Conservation (phyloP, 2,113 vertebrate genomes). For the Sander vitreus region DNA sequence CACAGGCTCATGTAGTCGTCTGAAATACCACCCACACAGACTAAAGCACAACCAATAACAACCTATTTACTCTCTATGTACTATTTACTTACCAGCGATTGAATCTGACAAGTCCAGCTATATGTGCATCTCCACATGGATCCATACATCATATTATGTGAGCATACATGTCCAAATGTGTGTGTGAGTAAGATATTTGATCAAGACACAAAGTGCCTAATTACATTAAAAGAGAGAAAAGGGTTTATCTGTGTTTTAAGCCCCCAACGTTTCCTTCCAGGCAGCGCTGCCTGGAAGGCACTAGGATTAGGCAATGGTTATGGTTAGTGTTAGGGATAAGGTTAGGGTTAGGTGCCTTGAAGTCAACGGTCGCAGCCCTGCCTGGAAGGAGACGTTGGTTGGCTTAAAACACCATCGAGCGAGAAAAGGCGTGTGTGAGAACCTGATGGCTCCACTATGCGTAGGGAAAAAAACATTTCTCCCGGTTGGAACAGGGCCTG, state of each 20-base stretch:
- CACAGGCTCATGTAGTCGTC: neutral
- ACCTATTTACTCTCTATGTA: constrained; percentile 18
- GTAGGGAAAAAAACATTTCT: constrained; percentile 50
- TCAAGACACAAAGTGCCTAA: constrained; percentile 40
- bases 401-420: neutral
- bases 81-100: constrained; percentile 1
- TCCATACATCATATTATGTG: constrained; percentile 11
- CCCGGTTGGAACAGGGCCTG: constrained; percentile 43
- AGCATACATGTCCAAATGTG: constrained; percentile 19
- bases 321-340: too few relatives aligned
- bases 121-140: constrained; percentile 2
- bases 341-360: too few relatives aligned
- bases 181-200: constrained; percentile 46
- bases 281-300: too few relatives aligned
- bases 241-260: too few relatives aligned
- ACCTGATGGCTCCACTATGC: constrained; percentile 49
- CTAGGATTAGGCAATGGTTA: too few relatives aligned
- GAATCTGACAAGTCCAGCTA: constrained; percentile 23
- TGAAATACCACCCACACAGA: constrained; percentile 4
- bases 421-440: constrained; percentile 40
- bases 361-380: too few relatives aligned
- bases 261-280: too few relatives aligned
- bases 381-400: too few relatives aligned
- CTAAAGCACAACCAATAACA: constrained; percentile 17
- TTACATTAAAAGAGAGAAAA: constrained; percentile 49